Conservation (phyloP, 2,797 vertebrate genomes). For the Aeoliscus strigatus region DNA sequence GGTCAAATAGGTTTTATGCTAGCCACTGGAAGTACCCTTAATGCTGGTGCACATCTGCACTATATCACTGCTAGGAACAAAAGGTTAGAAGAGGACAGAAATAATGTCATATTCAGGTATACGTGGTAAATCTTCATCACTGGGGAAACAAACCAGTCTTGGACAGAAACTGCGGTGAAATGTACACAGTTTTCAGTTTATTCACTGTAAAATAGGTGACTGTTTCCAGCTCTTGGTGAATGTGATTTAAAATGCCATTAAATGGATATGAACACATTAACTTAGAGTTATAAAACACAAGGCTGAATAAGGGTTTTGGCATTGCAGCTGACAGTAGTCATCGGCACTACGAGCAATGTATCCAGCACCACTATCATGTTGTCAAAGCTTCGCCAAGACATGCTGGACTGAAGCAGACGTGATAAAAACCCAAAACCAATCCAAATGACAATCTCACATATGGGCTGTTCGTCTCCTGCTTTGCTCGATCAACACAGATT, state of each 20-base stretch:
- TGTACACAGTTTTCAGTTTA: neutral
- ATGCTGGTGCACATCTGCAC: slow-evolving; percentile 2
- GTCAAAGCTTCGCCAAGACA: slow-evolving; percentile 45
- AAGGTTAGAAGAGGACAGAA: neutral
- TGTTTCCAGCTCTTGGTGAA: slow-evolving; percentile 5
- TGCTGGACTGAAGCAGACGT: slow-evolving; percentile 42
- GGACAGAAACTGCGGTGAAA: neutral
- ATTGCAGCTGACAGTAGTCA: slow-evolving; percentile 26
- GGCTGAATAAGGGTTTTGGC: slow-evolving; percentile 1
- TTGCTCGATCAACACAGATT: slow-evolving; percentile 64
- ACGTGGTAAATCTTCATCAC: no score
- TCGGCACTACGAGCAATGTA: slow-evolving; percentile 19
- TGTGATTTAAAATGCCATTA: slow-evolving; percentile 12
- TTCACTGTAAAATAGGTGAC: no score
- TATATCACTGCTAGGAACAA: neutral
- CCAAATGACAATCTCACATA: slow-evolving; percentile 56
- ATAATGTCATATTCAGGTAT: no score
- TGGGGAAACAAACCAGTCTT: no score
- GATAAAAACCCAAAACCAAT: slow-evolving; percentile 46
- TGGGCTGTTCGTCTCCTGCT: slow-evolving; percentile 55
- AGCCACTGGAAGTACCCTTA: no score
- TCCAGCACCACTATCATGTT: slow-evolving; percentile 37
- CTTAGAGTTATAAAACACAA: neutral
- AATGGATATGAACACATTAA: slow-evolving; percentile 9
- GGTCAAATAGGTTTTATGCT: neutral